Evolutionary conservation across 1,140 invertebrate species (phyloP).

Genomic region (Pygmarrhopalites habei): DNA sequence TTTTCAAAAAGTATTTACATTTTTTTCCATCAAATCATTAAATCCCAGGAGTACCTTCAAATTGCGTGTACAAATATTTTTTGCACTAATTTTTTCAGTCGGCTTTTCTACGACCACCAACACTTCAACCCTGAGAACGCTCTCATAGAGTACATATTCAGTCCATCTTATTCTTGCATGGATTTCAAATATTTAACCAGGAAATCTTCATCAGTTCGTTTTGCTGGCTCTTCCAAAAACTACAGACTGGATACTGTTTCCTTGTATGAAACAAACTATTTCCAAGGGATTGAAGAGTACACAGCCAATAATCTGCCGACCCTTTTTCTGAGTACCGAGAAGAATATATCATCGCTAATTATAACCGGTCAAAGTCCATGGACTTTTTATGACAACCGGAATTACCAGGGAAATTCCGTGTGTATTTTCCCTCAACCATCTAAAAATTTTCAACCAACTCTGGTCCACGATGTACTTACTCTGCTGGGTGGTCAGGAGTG

Average conservation of each 20-base stretch:
- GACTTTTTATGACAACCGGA: slow-evolving; percentile 33
- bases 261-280: slow-evolving; percentile 33
- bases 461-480: slow-evolving; percentile 14
- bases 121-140: slow-evolving; percentile 28
- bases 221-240: slow-evolving; percentile 30
- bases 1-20: not conserved
- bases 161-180: slow-evolving; percentile 22
- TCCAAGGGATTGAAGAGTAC: slow-evolving; percentile 35
- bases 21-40: slow-evolving; percentile 1
- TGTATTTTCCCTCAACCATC: slow-evolving; percentile 16
- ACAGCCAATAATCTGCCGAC: slow-evolving; percentile 6
- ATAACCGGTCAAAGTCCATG: slow-evolving; percentile 21
- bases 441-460: slow-evolving; percentile 5
- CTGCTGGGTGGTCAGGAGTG: slow-evolving; percentile 22
- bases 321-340: slow-evolving; percentile 7
- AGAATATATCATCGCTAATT: slow-evolving; percentile 27
- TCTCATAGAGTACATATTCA: slow-evolving; percentile 32
- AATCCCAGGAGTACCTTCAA: not conserved
- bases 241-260: slow-evolving; percentile 37
- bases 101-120: slow-evolving; percentile 38
- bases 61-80: not conserved
- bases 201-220: slow-evolving; percentile 31
- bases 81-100: slow-evolving; percentile 33
- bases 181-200: slow-evolving; percentile 20
- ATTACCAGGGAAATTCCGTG: slow-evolving; percentile 26